Base-by-base conservation (phyloP, 1,140 invertebrate genomes). In the Ips nitidus region DNA sequence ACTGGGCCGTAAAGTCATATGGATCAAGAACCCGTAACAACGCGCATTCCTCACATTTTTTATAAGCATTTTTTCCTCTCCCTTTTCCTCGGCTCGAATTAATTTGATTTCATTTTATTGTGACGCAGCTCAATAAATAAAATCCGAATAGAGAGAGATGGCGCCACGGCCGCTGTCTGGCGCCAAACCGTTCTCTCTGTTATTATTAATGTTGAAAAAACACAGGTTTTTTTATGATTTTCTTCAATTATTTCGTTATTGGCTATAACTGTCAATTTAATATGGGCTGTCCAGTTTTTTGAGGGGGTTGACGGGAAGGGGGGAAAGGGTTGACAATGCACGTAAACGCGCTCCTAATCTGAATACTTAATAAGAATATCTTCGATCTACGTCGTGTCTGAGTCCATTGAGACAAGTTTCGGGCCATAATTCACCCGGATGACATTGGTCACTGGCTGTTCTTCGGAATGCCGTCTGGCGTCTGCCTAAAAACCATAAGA, bases 31-130 rank as follows among this genome's bases (percentile, higher is more conserved):
- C 22, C 22, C 22, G 22, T 22, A n/a, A 56, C 7, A 37, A 56
- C 38, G 43, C 8, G 58, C 70, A 71, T 71, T 71, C 70, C 64
- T 68, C 53, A 65, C 62, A 71, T 71, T 67, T 69, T 71, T 71
- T 66, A 66, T 66, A 61, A 41, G 58, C 52, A n/a, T n/a, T n/a
- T 22, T 22, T 22, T 22, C 22, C 22, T 22, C 22, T 22, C 22
- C 22, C 22, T 22, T 42, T 67, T 53, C 42, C 52, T 56, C 52
- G 52, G 4, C 66, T 53, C 56, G 66, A 65, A 69, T 69, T 72
- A 72, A 72, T 72, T 72, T 69, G 71, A 72, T 72, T 72, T 69
- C 66, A 69, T 72, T 72, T 72, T 72, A 72, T 62, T 68, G 61
- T 72, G 71, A 72, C 71, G 66, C 64, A 39, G 66, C 66, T 58